Evolutionary conservation across 23 tunicate species (phyloP).

Genomic region (Trididemnum nubilum): DNA sequence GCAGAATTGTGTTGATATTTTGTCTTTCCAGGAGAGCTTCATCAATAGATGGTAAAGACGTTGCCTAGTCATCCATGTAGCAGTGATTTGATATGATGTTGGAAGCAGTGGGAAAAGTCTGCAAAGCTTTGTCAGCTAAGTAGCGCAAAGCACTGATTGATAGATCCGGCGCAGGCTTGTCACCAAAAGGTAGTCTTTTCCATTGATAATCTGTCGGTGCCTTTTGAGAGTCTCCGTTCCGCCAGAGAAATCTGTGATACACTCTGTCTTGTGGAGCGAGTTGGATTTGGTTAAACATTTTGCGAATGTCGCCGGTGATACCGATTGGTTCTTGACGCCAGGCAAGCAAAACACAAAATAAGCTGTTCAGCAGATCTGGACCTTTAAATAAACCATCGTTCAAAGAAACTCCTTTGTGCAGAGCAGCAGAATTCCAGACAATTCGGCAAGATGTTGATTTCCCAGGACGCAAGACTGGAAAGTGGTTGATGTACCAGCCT

Average conservation of each 20-base stretch:
- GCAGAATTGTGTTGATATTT: neutral
- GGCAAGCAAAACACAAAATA: neutral
- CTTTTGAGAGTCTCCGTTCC: neutral
- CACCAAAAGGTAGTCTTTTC: too few relatives aligned
- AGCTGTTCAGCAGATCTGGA: slow-evolving; percentile 3
- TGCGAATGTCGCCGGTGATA: neutral
- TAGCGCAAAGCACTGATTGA: too few relatives aligned
- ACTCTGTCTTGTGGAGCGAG: neutral
- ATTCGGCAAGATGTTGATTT: slow-evolving; percentile 12
- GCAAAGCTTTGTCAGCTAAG: too few relatives aligned
- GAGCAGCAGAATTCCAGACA: slow-evolving; percentile 10
- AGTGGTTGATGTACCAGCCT: slow-evolving; percentile 5
- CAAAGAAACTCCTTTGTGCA: neutral
- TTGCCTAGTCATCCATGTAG: neutral
- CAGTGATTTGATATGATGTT: neutral
- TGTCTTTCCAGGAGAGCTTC: neutral
- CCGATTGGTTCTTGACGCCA: neutral
- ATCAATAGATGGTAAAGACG: neutral
- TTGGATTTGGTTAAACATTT: slow-evolving; percentile 1
- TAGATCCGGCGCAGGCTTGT: too few relatives aligned
- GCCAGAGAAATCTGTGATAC: slow-evolving; percentile 8
- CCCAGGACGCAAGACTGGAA: neutral
- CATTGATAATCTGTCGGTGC: too few relatives aligned
- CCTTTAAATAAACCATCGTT: too few relatives aligned
- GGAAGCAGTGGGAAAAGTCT: too few relatives aligned